Evolutionary conservation across 2,888 invertebrate species (phyloP).

Genomic region (Acholoe squamosa): DNA sequence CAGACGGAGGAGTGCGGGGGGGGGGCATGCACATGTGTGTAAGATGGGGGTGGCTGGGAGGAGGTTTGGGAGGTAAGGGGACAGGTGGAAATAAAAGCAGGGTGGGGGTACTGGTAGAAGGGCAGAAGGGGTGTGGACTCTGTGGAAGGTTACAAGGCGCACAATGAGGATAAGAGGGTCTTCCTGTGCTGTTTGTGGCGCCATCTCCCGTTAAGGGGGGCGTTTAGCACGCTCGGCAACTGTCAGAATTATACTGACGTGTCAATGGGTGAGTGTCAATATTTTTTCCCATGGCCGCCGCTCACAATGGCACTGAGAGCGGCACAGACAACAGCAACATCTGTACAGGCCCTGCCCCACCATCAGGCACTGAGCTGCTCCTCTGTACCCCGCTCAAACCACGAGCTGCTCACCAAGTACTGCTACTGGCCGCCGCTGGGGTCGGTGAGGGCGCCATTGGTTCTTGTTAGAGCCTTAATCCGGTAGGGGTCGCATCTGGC

Average conservation of each 20-base stretch:
- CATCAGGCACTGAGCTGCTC: neutral
- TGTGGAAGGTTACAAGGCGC: neutral
- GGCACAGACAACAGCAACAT: neutral
- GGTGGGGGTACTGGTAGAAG: neutral
- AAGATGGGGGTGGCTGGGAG: neutral
- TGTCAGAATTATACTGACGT: constrained; percentile 10
- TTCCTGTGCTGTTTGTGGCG: neutral
- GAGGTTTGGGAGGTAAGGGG: neutral
- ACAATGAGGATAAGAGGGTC: neutral
- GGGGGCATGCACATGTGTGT: neutral
- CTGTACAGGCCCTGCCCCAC: neutral
- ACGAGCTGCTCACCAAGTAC: neutral
- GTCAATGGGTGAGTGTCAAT: constrained; percentile 22
- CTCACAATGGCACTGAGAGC: neutral
- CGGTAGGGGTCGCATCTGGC: constrained; percentile 21
- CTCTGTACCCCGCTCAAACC: neutral
- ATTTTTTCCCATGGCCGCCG: neutral
- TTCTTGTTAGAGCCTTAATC: constrained; percentile 1
- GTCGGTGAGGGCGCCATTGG: neutral
- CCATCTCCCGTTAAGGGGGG: neutral
- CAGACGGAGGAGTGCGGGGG: neutral
- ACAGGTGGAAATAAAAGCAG: neutral
- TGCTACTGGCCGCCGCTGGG: neutral
- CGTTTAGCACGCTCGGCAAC: constrained; percentile 20
- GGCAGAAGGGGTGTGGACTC: neutral